A percentile compares a stretch with the other conserved stretches of the same genome.
phyloP scores from a whole-genome alignment of 2,113 vertebrate species.

The Meleagris gallopavo region DNA sequence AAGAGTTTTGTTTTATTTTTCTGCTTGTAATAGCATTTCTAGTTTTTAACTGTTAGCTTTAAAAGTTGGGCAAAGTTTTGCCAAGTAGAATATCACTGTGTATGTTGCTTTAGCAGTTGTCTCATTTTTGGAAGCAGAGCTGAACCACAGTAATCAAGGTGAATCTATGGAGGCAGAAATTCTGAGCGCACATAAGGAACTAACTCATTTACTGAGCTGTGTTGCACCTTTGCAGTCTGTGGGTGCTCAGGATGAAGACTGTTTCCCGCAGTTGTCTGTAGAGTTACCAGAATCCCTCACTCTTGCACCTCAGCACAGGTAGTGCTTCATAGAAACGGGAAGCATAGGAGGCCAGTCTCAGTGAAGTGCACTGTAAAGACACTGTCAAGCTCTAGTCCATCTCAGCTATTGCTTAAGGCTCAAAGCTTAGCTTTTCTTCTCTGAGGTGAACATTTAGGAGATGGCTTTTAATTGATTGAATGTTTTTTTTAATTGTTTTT shows the following conservation, averaged over 20 bases:
- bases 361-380: background rate
- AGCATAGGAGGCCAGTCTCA: background rate
- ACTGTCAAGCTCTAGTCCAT: background rate
- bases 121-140: background rate
- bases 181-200: fast-evolving
- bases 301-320: background rate
- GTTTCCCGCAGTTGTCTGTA: background rate
- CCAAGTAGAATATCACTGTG: background rate
- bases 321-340: background rate
- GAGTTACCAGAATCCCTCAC: background rate
- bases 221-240: background rate
- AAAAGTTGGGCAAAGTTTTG: background rate
- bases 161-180: background rate
- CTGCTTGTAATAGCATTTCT: background rate
- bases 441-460: background rate
- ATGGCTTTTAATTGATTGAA: fast-evolving
- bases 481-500: background rate
- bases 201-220: background rate
- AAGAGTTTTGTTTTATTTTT: background rate
- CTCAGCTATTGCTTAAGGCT: background rate
- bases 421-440: background rate
- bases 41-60: background rate
- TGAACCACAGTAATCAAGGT: background rate
- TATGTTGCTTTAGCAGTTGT: background rate
- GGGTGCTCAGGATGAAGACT: background rate